These are phyloP conservation scores for Ischnura elegans DNA, from an alignment of 2,888 invertebrate genomes.

Conservation along the genomic window DNA sequence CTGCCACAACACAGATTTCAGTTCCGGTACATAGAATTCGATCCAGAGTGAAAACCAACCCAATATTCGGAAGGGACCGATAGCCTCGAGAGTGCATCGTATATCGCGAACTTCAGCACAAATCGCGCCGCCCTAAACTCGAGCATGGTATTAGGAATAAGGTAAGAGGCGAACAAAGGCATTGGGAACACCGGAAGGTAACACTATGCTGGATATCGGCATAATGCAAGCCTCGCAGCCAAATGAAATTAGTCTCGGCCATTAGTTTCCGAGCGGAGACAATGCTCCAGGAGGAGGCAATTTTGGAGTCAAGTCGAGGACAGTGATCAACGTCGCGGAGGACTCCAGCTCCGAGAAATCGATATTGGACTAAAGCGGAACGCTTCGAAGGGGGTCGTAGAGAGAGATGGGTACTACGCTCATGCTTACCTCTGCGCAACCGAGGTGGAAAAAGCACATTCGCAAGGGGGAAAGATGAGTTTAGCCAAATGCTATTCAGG, in stretches of 20 bases:
- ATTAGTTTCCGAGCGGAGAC: neutral
- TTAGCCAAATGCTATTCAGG: too few relatives aligned
- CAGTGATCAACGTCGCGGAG: neutral
- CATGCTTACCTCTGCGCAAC: neutral
- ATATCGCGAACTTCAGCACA: too few relatives aligned
- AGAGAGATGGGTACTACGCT: neutral
- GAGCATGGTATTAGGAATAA: too few relatives aligned
- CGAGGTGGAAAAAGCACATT: too few relatives aligned
- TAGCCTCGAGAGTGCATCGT: too few relatives aligned
- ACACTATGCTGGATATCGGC: neutral
- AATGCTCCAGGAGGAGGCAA: neutral
- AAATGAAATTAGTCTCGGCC: slow-evolving; percentile 1
- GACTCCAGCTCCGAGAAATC: slow-evolving; percentile 4
- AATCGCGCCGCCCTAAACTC: too few relatives aligned
- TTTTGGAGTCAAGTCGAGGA: neutral
- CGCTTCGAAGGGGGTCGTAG: neutral
- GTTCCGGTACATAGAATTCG: too few relatives aligned
- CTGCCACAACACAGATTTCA: too few relatives aligned
- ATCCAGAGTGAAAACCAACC: too few relatives aligned
- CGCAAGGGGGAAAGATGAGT: too few relatives aligned
- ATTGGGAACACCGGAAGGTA: neutral
- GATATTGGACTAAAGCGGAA: slow-evolving; percentile 28
- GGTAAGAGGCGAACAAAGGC: too few relatives aligned
- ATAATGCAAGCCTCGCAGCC: neutral
- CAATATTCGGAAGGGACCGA: too few relatives aligned